These are phyloP conservation scores for Platalea minor DNA, from an alignment of 2,797 vertebrate genomes.

Conservation along the genomic window DNA sequence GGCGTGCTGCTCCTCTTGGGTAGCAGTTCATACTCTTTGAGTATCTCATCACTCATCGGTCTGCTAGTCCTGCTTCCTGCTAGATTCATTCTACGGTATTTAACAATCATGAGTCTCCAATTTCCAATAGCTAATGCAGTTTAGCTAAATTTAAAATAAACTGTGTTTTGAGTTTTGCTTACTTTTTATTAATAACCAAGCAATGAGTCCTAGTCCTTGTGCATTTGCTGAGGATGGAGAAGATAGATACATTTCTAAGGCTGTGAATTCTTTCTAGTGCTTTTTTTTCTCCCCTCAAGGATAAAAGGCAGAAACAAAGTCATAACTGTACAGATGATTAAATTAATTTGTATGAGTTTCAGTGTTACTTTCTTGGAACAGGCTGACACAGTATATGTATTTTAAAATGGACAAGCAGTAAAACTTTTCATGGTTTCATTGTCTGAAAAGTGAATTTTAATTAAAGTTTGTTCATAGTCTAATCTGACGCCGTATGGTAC, in stretches of 20 bases:
- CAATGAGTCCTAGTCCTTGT: neutral
- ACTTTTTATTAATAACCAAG: neutral
- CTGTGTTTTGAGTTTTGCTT: neutral
- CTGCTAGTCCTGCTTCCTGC: neutral
- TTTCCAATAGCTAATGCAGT: neutral
- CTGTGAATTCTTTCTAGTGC: neutral
- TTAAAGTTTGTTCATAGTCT: neutral
- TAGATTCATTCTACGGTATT: neutral
- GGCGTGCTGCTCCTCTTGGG: neutral
- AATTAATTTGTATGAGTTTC: neutral
- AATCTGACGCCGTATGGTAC: neutral
- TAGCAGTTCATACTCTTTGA: neutral
- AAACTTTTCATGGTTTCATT: slow-evolving; percentile 2
- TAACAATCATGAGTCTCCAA: neutral
- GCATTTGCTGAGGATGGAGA: neutral
- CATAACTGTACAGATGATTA: neutral
- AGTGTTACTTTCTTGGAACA: slow-evolving; percentile 16
- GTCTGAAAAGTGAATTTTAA: neutral
- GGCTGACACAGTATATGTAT: neutral
- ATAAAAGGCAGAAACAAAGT: slow-evolving; percentile 5
- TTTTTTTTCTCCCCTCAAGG: neutral
- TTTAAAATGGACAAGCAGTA: slow-evolving; percentile 10
- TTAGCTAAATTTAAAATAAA: neutral
- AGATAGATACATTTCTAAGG: neutral
- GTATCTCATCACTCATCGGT: neutral